Evolutionary conservation across 2,113 vertebrate species (phyloP).

Genomic region (Sinocyclocheilus rhinocerous): DNA sequence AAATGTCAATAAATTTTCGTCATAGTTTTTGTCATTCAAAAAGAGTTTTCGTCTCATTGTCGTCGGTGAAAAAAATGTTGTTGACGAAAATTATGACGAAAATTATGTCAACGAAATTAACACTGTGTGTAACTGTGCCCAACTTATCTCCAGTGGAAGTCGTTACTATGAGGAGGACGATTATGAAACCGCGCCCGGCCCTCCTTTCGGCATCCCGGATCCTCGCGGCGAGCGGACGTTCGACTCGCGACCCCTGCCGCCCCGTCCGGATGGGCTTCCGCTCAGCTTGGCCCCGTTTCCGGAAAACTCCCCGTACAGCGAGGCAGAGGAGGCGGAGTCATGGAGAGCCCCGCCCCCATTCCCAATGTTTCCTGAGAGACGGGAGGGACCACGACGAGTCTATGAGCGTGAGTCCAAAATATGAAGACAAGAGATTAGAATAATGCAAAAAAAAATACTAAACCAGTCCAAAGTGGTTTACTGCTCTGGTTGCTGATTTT

Average conservation of each 20-base stretch:
- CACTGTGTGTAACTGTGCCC: not conserved
- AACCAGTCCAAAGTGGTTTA: too few relatives aligned
- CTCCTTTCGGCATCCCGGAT: constrained; percentile 61
- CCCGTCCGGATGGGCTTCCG: constrained; percentile 38
- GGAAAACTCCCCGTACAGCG: constrained; percentile 49
- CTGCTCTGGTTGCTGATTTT: too few relatives aligned
- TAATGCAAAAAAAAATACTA: too few relatives aligned
- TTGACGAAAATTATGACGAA: too few relatives aligned
- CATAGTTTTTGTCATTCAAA: too few relatives aligned
- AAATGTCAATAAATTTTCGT: too few relatives aligned
- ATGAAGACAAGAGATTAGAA: too few relatives aligned
- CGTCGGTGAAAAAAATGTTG: too few relatives aligned
- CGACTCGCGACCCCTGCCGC: constrained; percentile 55
- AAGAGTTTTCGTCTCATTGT: too few relatives aligned
- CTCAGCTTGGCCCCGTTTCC: constrained; percentile 70
- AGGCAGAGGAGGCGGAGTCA: constrained; percentile 56
- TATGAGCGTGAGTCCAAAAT: constrained; percentile 72
- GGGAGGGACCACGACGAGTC: constrained; percentile 60
- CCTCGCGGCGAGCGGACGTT: constrained; percentile 65
- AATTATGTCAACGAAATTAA: too few relatives aligned
- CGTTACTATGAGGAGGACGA: constrained; percentile 68
- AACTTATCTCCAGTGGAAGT: constrained; percentile 50
- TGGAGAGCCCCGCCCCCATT: constrained; percentile 65
- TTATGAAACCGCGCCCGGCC: constrained; percentile 53
- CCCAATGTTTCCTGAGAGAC: constrained; percentile 61